Conservation (phyloP, 2,888 invertebrate genomes). For the Hypselothyrea guttata region DNA sequence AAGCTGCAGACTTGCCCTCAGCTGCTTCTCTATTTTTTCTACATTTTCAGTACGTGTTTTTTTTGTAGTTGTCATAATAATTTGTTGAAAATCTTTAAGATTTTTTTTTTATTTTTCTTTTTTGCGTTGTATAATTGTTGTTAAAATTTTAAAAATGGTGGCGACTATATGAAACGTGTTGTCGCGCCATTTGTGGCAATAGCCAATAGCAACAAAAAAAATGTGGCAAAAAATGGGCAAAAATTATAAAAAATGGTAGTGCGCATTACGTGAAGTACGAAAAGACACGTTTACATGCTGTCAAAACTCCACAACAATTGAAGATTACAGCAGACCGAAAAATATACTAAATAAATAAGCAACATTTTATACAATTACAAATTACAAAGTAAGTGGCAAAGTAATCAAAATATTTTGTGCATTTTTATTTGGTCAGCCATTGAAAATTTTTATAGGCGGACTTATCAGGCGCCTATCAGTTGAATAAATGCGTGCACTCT, state of each 20-base stretch:
- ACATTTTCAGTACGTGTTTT: conserved; percentile 57
- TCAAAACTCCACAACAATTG: conserved; percentile 18
- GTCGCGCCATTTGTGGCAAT: conserved; percentile 44
- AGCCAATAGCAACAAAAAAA: conserved; percentile 56
- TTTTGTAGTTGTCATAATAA: conserved; percentile 44
- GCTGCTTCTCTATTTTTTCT: conserved; percentile 23
- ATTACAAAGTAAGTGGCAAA: not conserved
- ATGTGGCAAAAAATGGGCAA: not conserved
- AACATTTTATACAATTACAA: not conserved
- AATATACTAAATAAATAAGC: not conserved
- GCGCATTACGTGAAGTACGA: conserved; percentile 46
- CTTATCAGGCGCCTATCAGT: too few relatives aligned
- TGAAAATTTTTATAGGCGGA: not conserved
- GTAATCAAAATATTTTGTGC: too few relatives aligned
- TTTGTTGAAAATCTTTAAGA: conserved; percentile 31
- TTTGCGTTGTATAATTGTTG: conserved; percentile 51
- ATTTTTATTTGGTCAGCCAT: too few relatives aligned
- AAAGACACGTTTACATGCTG: conserved; percentile 59
- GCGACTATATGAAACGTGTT: conserved; percentile 52
- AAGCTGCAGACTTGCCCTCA: conserved; percentile 39
- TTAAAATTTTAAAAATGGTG: conserved; percentile 60
- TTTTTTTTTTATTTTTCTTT: conserved; percentile 37
- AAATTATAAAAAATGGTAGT: conserved; percentile 7
- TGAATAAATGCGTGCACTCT: not conserved
- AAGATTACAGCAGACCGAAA: conserved; percentile 6